A percentile compares a stretch with the other conserved stretches of the same genome.
Evolutionary conservation across 2,797 vertebrate genomes (phyloP).

Genomic region (Anguilla marmorata): DNA sequence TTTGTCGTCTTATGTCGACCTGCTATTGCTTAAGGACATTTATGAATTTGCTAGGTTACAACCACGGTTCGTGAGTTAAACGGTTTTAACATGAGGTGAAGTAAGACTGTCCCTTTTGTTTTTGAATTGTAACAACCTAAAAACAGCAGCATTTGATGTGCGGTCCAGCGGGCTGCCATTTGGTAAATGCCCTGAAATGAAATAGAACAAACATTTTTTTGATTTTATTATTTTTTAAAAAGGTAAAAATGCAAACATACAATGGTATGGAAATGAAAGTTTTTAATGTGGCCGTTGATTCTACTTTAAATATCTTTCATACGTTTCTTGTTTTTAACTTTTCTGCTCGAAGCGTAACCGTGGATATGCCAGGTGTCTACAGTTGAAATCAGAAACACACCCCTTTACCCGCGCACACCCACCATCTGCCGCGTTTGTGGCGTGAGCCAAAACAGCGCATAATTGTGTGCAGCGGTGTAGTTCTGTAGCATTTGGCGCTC

Average conservation of each 20-base stretch:
- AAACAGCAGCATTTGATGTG: not conserved
- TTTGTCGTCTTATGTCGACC: not conserved
- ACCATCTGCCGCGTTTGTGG: constrained; percentile 10
- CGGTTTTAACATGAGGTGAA: not conserved
- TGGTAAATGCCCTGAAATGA: not conserved
- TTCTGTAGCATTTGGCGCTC: not conserved
- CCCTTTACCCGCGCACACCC: not conserved
- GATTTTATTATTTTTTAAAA: not conserved
- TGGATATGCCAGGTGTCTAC: constrained; percentile 3
- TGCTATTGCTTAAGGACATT: not conserved
- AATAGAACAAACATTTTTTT: too few relatives aligned
- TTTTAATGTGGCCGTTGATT: not conserved
- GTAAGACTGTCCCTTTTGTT: not conserved
- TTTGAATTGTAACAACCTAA: not conserved
- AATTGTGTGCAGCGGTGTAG: not conserved
- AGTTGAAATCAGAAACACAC: constrained; percentile 1
- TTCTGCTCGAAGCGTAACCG: not conserved
- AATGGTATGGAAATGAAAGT: not conserved
- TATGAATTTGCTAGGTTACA: not conserved
- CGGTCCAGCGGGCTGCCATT: not conserved
- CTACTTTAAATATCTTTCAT: not conserved
- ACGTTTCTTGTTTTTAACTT: not conserved
- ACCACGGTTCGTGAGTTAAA: not conserved
- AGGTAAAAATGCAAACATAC: not conserved
- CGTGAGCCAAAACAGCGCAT: not conserved